These are phyloP conservation scores for Synanthedon vespiformis DNA, from an alignment of 2,888 invertebrate species.

Conservation along the genomic window DNA sequence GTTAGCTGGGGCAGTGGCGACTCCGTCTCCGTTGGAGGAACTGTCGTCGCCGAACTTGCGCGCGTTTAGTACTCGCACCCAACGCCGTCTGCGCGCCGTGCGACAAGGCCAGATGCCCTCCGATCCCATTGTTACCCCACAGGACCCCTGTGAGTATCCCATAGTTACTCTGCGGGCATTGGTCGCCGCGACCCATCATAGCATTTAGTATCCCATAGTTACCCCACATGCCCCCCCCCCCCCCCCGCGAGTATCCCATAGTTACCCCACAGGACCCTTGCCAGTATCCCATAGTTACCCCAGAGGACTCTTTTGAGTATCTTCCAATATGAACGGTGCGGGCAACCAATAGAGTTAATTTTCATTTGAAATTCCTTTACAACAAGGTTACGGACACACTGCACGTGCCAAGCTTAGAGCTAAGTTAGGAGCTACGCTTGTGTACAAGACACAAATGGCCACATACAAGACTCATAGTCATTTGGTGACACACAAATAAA, in stretches of 20 bases:
- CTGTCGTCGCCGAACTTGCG: constrained; percentile 48
- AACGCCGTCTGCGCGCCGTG: constrained; percentile 47
- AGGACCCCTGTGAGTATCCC: constrained; percentile 53
- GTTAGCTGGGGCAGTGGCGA: constrained; percentile 11
- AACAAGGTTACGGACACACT: no score
- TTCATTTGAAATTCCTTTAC: no score
- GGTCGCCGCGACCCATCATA: no score
- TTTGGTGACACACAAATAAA: no score
- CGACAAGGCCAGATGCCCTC: constrained; percentile 55
- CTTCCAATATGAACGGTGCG: no score
- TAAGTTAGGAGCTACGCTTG: no score
- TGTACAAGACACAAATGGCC: no score
- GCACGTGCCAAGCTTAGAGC: no score
- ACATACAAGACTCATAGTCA: no score
- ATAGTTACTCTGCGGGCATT: no score
- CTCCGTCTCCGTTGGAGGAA: constrained; percentile 51
- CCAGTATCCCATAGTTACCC: constrained; percentile 46
- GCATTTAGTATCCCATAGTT: constrained; percentile 12
- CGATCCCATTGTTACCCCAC: constrained; percentile 48
- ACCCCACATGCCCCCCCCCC: no score
- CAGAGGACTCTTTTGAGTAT: constrained; percentile 48
- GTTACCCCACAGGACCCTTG: constrained; percentile 52
- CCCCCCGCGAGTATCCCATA: constrained; percentile 17
- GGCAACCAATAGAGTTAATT: no score
- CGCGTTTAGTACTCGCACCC: constrained; percentile 43